phyloP scores from a whole-genome alignment of 2,113 vertebrate species.

The Mastomys coucha region DNA sequence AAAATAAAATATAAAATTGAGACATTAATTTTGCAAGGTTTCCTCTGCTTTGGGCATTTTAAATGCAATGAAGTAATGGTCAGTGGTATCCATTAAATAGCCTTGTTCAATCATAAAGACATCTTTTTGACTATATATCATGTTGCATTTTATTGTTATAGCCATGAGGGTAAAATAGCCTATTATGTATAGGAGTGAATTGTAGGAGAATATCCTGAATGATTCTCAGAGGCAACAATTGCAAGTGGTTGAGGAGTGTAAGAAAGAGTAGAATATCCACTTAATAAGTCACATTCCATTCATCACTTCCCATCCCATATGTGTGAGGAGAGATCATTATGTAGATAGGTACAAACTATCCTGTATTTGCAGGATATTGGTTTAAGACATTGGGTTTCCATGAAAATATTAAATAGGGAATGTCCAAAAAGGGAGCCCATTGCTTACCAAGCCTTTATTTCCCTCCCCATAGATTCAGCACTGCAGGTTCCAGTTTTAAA shows the following conservation, averaged over 20 bases:
- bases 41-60: not conserved
- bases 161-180: slow-evolving; percentile 58
- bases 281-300: slow-evolving; percentile 67
- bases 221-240: slow-evolving; percentile 73
- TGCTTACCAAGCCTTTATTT: not conserved
- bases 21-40: not conserved
- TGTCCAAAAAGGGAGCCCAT: not conserved
- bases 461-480: not conserved
- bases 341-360: not conserved
- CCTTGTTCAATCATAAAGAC: not conserved
- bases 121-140: slow-evolving; percentile 6
- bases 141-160: slow-evolving; percentile 53
- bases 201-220: slow-evolving; percentile 32
- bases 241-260: slow-evolving; percentile 57
- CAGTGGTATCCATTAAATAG: not conserved
- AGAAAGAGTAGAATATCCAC: slow-evolving; percentile 45
- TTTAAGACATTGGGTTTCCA: slow-evolving; percentile 38
- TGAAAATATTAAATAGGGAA: slow-evolving; percentile 1
- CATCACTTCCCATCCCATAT: slow-evolving; percentile 16
- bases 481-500: not conserved
- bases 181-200: slow-evolving; percentile 50
- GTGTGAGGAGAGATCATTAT: not conserved
- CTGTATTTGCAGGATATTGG: slow-evolving; percentile 9
- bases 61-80: not conserved
- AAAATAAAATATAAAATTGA: not conserved